Evolutionary conservation across 2,888 invertebrate species (phyloP), one percentile per base, ranked within the genome.

Genomic region (Abscondita cerata): DNA sequence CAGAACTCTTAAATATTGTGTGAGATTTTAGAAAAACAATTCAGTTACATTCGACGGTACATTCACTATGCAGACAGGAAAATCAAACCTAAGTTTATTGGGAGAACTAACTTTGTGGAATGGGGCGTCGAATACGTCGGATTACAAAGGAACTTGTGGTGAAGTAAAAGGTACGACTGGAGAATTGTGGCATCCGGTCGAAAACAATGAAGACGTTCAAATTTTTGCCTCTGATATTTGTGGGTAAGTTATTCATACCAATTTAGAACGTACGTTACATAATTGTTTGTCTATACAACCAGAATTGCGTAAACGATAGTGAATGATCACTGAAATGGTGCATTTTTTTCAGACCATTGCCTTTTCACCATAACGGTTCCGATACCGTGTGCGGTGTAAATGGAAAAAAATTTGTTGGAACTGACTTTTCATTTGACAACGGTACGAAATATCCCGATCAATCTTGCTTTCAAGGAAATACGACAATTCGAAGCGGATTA

Each of bases 161-260:
- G 74, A 72, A 34, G 86, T 94, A 2, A 83, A 84, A 67, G 94
- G 94, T n/a, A 89, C 89, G 4, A 86, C 88, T 0, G 94, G 94
- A 0, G 94, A 94, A 79, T 80, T 93, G 16, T 93, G 91, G 86
- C 91, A 93, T 19, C 91, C 93, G 0, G 82, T 87, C 59, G 70
- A 81, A 0, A 81, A 85, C 0, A 84, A 85, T 48, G 79, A 84
- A 6, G 82, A 83, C 20, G 81, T 92, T 2, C 80, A 85, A 0
- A 79, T 94, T 63, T 95, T 92, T 79, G 85, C 89, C 0, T 82
- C 91, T 0, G 94, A 94, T 80, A 82, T 93, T 62, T 94, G 94
- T 84, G 87, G 92, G 86, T 91, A 74, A 58, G 64, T 59, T 34
- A 50, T 15, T 11, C 19, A 12, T 11, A 40, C 18, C 13, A 12